Base-by-base conservation (phyloP, 2,888 invertebrate genomes). In the Caradrina kadenii region DNA sequence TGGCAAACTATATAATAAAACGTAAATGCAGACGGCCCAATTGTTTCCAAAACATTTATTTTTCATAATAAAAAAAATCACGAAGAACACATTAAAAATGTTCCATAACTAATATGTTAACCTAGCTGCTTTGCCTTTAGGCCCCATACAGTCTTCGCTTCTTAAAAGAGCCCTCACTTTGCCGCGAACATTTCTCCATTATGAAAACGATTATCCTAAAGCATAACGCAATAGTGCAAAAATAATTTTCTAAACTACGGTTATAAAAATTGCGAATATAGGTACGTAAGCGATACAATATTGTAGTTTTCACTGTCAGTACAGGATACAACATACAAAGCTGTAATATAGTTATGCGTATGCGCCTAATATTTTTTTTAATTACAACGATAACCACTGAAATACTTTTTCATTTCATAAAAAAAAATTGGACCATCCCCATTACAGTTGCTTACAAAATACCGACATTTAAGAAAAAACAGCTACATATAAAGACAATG, bases 21-120 rank as follows among this genome's bases (percentile, higher is more conserved):
- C 79, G 76, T 80, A 88, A 85, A 92, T 90, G 89, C 88, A 88
- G 89, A 90, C 87, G 89, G 91, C 88, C 91, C 92, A 93, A 93
- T 90, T 86, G 83, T 71, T 79, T 81, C 69, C 68, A 80, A 80
- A 76, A 69, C 65, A 74, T 79, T 83, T 82, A 75, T 75, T 80
- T 80, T 82, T 48, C 73, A 72, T 70, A 69, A 69, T 80, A 70
- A 77, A 69, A n/a, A 69, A 21, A 48, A 55, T 70, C 56, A 67
- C 49, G 56, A 39, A 69, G 63, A 69, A 72, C 55, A 74, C 39
- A 49, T 72, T 68, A 69, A 52, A 55, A 73, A 65, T 63, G 64
- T 69, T 73, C 22, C 53, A 66, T 39, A 75, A 79, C 50, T 58
- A 64, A 58, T 71, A 71, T 64, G 54, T 79, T 68, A 61, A 63